Conservation (phyloP, 2,113 vertebrate genomes). For the Phaethon lepturus region DNA sequence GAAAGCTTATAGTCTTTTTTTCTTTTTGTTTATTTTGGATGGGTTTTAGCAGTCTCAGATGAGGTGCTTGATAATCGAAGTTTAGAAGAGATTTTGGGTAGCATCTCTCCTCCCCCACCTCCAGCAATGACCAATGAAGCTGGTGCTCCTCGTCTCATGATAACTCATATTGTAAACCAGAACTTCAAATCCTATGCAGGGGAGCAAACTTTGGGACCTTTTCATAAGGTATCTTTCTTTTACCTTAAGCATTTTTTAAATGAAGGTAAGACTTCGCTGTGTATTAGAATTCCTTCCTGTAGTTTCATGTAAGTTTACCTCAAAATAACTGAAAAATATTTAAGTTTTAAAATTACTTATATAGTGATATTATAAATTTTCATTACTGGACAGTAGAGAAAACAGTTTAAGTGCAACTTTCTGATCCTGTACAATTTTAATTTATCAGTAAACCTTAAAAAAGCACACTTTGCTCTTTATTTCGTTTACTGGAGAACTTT, state of each 20-base stretch:
- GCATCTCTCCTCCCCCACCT: constrained; percentile 95
- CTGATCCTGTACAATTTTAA: background rate
- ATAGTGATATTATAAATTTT: background rate
- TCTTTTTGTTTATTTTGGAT: constrained; percentile 73
- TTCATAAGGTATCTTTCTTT: constrained; percentile 91
- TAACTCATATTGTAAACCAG: constrained; percentile 96
- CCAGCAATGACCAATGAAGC: constrained; percentile 97
- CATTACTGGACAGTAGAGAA: background rate
- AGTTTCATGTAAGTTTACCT: background rate
- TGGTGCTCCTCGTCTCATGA: constrained; percentile 97
- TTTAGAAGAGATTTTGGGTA: constrained; percentile 96
- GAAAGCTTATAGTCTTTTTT: background rate
- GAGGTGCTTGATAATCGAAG: constrained; percentile 86
- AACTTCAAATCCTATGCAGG: constrained; percentile 99
- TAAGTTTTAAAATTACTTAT: background rate
- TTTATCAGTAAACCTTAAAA: background rate
- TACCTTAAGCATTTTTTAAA: background rate
- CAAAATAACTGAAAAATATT: background rate
- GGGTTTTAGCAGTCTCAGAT: constrained; percentile 69
- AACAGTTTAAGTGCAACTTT: background rate
- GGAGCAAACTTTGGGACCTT: constrained; percentile 93
- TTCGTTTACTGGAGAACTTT: constrained; percentile 39
- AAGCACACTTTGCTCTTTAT: background rate
- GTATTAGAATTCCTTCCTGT: background rate
- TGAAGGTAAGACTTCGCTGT: background rate